These are phyloP conservation scores for Onychostoma macrolepis DNA, from an alignment of 2,113 vertebrate genomes.

Conservation along the genomic window DNA sequence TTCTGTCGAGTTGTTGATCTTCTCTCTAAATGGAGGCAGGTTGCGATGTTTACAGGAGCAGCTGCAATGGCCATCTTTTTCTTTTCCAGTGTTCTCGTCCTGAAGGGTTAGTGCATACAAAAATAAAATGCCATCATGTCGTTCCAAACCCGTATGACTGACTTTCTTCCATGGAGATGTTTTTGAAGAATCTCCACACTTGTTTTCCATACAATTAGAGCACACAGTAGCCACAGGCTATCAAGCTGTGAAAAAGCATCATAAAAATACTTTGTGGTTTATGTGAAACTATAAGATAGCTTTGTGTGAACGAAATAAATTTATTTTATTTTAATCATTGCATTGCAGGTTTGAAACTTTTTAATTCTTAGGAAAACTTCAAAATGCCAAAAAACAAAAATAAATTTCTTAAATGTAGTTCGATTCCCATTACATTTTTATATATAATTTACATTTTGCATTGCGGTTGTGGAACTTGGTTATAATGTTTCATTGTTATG, in stretches of 20 bases:
- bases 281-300: background rate
- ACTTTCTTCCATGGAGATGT: background rate
- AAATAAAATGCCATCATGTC: background rate
- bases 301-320: background rate
- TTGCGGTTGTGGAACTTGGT: too few relatives aligned
- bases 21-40: conserved; percentile 38
- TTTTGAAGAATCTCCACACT: background rate
- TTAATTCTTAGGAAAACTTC: too few relatives aligned
- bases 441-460: too few relatives aligned
- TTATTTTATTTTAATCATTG: too few relatives aligned
- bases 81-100: background rate
- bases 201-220: background rate
- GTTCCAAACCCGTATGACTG: conserved; percentile 1
- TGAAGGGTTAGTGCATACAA: background rate
- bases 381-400: too few relatives aligned
- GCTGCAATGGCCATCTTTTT: background rate
- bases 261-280: background rate
- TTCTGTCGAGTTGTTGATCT: conserved; percentile 8
- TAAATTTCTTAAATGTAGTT: too few relatives aligned
- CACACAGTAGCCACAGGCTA: background rate
- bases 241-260: background rate
- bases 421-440: too few relatives aligned
- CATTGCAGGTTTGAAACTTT: too few relatives aligned
- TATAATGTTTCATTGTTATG: too few relatives aligned
- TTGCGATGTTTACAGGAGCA: conserved; percentile 2